Percentiles rank a stretch among this genome's conserved stretches.
Conservation (phyloP, 2,797 vertebrate species). For the Sciaenops ocellatus region DNA sequence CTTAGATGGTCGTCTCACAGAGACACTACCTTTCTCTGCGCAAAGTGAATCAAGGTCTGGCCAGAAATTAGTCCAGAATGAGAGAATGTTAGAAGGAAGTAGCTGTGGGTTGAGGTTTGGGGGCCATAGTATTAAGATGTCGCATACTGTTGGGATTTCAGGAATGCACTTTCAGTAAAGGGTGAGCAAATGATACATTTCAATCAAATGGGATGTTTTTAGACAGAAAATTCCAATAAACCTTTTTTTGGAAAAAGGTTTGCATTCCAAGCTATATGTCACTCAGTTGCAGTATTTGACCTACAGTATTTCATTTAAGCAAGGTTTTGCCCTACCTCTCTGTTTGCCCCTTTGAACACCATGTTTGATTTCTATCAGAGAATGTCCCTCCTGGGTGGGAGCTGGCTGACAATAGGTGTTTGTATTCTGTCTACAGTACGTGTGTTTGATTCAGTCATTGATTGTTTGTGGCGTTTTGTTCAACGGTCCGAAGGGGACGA, state of each 20-base stretch:
- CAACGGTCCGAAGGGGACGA: constrained; percentile 47
- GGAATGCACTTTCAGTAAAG: constrained; percentile 23
- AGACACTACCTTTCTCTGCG: constrained; percentile 35
- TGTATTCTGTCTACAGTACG: constrained; percentile 60
- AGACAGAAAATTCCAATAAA: constrained; percentile 7
- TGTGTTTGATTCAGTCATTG: constrained; percentile 60
- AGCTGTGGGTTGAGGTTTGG: constrained; percentile 24
- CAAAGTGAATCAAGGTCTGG: constrained; percentile 53
- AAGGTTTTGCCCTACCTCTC: constrained; percentile 19
- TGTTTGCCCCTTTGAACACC: constrained; percentile 41
- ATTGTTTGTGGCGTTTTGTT: constrained; percentile 66
- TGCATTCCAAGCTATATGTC: constrained; percentile 7
- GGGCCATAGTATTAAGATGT: constrained; percentile 23
- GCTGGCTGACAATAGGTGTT: constrained; percentile 56
- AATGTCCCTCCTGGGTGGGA: constrained; percentile 32
- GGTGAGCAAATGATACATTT: constrained; percentile 16
- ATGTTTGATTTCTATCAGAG: constrained; percentile 58
- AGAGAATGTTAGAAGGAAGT: constrained; percentile 41
- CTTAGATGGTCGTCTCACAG: constrained; percentile 46
- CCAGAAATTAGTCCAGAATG: constrained; percentile 54
- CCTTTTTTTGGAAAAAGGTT: not conserved
- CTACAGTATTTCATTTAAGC: constrained; percentile 7
- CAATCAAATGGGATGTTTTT: constrained; percentile 19
- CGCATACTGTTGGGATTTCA: constrained; percentile 15
- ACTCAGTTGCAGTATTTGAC: not conserved